Conservation (phyloP, 2,888 invertebrate genomes). For the Conomelus anceps region DNA sequence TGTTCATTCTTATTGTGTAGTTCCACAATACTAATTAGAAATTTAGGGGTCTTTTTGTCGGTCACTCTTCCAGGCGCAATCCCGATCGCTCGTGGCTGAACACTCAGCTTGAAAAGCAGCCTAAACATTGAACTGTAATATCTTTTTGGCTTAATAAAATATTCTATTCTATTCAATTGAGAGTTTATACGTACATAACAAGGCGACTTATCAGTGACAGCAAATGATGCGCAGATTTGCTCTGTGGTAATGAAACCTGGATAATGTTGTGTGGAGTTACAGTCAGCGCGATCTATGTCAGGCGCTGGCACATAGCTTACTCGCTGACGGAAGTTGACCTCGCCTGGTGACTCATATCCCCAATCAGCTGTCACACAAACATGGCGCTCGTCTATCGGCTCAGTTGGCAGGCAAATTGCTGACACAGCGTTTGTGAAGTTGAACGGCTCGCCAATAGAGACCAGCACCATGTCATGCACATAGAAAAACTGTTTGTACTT, state of each 20-base stretch:
- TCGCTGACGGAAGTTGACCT: slow-evolving; percentile 46
- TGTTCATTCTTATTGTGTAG: too few species aligned
- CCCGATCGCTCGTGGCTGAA: too few species aligned
- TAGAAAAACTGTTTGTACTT: slow-evolving; percentile 53
- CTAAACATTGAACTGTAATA: too few species aligned
- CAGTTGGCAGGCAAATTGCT: slow-evolving; percentile 51
- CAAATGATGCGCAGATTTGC: slow-evolving; percentile 54
- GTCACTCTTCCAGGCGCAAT: too few species aligned
- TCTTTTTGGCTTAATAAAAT: too few species aligned
- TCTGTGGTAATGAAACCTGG: slow-evolving; percentile 50
- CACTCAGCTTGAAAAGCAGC: too few species aligned
- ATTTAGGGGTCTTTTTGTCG: too few species aligned
- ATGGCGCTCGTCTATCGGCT: slow-evolving; percentile 44
- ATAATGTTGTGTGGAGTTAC: slow-evolving; percentile 56
- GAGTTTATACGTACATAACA: slow-evolving; percentile 50
- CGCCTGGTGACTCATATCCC: slow-evolving; percentile 48
- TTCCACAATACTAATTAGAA: too few species aligned
- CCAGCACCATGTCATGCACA: slow-evolving; percentile 51
- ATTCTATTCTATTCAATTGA: too few species aligned
- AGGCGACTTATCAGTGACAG: slow-evolving; percentile 49
- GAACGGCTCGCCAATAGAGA: slow-evolving; percentile 48
- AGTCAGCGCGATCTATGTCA: slow-evolving; percentile 48
- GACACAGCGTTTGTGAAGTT: slow-evolving; percentile 48
- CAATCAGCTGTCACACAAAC: slow-evolving; percentile 54
- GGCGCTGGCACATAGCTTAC: slow-evolving; percentile 51